Percentiles rank a stretch among this genome's conserved stretches.
phyloP scores from a whole-genome alignment of 2,113 vertebrate species.

The Colius striatus region DNA sequence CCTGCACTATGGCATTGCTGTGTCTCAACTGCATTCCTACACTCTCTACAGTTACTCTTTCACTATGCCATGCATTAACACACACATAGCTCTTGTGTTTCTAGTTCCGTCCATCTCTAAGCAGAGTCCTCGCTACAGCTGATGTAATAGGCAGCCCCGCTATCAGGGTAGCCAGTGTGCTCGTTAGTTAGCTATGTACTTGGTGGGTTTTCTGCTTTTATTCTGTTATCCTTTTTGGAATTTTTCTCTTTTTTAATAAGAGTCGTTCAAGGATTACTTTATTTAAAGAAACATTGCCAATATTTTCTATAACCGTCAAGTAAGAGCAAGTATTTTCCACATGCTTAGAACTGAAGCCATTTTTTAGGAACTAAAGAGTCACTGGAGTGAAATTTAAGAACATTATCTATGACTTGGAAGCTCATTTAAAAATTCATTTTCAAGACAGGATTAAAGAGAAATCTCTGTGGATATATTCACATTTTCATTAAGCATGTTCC shows the following conservation, averaged over 20 bases:
- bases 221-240: not conserved
- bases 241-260: not conserved
- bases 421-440: constrained; percentile 39
- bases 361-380: not conserved
- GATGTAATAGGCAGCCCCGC: accelerated
- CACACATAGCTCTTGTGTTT: not conserved
- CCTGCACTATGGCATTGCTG: not conserved
- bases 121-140: not conserved
- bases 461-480: constrained; percentile 18
- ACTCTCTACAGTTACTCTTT: not conserved
- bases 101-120: not conserved
- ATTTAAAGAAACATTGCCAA: not conserved
- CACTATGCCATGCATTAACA: not conserved
- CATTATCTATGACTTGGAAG: constrained; percentile 31
- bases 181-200: not conserved
- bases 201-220: not conserved
- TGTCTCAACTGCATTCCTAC: not conserved
- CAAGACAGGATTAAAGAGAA: constrained; percentile 33
- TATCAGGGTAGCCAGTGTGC: not conserved
- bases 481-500: constrained; percentile 32
- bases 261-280: not conserved
- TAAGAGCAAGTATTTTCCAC: constrained; percentile 22
- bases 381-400: constrained; percentile 23
- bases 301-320: not conserved
- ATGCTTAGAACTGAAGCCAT: not conserved